Conservation (phyloP, 2,113 vertebrate genomes). For the Nycticryphes semicollaris region DNA sequence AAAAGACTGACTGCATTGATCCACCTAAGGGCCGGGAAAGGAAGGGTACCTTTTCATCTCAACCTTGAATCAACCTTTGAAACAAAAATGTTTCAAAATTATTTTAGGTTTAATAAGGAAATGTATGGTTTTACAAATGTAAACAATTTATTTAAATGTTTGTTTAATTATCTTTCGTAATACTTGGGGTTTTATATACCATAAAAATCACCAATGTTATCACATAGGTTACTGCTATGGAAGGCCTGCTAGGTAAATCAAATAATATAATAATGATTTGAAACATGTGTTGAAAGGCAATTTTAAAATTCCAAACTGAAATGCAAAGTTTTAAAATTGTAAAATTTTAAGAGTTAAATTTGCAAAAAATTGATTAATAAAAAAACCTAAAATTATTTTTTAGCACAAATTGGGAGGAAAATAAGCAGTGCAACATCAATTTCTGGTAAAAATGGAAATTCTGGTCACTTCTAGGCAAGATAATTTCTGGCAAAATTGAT, state of each 20-base stretch:
- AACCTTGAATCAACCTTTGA: neutral
- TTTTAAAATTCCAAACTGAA: neutral
- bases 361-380: fast-evolving
- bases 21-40: neutral
- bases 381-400: neutral
- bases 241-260: neutral
- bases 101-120: neutral
- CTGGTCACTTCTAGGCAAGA: neutral
- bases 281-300: neutral
- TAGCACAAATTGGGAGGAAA: neutral
- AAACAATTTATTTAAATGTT: neutral
- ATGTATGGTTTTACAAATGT: neutral
- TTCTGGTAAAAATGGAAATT: neutral
- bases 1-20: neutral
- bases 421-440: neutral
- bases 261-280: neutral
- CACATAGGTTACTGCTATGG: neutral
- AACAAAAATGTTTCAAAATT: neutral
- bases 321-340: neutral
- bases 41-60: neutral
- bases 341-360: neutral
- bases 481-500: neutral
- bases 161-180: neutral
- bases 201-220: neutral
- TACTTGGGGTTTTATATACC: fast-evolving